These are phyloP conservation scores for Sepiola atlantica DNA, from an alignment of 2,888 invertebrate genomes.

Conservation along the genomic window DNA sequence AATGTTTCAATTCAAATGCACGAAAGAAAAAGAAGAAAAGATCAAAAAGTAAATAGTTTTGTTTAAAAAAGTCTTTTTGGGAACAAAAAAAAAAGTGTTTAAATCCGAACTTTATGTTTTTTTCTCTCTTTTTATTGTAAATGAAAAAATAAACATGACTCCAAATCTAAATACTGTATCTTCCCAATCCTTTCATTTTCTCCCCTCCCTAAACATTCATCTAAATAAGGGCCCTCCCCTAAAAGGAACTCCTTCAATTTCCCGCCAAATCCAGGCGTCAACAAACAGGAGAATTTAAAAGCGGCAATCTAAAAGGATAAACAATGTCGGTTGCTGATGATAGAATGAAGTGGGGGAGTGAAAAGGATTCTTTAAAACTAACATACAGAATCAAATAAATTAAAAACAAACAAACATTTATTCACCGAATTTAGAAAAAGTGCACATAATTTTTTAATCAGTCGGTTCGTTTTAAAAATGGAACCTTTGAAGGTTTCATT, in stretches of 20 bases:
- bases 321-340: neutral
- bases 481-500: neutral
- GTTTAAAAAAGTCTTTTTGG: neutral
- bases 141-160: neutral
- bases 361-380: neutral
- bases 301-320: neutral
- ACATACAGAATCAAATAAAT: neutral
- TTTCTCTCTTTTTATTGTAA: neutral
- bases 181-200: neutral
- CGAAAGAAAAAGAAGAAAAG: neutral
- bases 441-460: neutral
- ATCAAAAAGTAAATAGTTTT: neutral
- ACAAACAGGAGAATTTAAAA: neutral
- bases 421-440: neutral
- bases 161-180: neutral
- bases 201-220: neutral
- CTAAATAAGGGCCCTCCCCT: too few species aligned
- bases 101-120: neutral
- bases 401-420: neutral
- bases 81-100: neutral
- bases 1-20: neutral
- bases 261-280: neutral
- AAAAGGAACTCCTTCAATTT: neutral
- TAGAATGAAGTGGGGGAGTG: rapidly evolving
- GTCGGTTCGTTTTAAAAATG: neutral